Evolutionary conservation across 2,888 invertebrate species (phyloP).

Genomic region (Pachycephus smyrnensis): DNA sequence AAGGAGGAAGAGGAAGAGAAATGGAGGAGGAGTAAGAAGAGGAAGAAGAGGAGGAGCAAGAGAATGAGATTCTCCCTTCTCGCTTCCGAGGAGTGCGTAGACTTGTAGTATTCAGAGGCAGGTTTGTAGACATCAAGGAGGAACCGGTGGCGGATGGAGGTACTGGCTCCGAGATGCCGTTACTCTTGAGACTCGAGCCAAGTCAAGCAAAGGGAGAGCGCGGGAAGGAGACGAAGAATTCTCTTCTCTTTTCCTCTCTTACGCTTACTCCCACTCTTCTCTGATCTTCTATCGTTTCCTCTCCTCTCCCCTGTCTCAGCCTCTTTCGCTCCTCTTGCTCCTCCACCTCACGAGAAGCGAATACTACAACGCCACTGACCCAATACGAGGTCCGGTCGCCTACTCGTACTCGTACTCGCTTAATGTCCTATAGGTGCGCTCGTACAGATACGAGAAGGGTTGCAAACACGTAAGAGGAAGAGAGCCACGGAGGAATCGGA

Average conservation of each 20-base stretch:
- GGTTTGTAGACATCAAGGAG: slow-evolving; percentile 2
- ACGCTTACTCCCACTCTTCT: not conserved
- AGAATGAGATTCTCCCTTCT: no score
- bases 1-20: no score
- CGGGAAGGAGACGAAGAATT: slow-evolving; percentile 10
- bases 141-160: slow-evolving; percentile 20
- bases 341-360: slow-evolving; percentile 21
- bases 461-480: no score
- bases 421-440: no score
- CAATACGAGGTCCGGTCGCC: slow-evolving; percentile 26
- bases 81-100: no score
- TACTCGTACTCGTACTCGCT: slow-evolving; percentile 7
- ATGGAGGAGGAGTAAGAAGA: no score
- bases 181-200: slow-evolving; percentile 41
- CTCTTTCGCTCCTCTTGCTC: not conserved
- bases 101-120: no score
- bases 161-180: slow-evolving; percentile 36
- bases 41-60: no score
- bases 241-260: slow-evolving; percentile 13
- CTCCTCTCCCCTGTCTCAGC: slow-evolving; percentile 21
- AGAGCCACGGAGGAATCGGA: no score
- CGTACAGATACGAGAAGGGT: no score
- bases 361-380: slow-evolving; percentile 41
- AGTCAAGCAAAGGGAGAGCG: slow-evolving; percentile 27
- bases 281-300: slow-evolving; percentile 30